Percentiles rank a stretch among this genome's conserved stretches.
These are phyloP conservation scores for Hyaena hyaena DNA, from an alignment of 2,113 vertebrate species.

Conservation along the genomic window DNA sequence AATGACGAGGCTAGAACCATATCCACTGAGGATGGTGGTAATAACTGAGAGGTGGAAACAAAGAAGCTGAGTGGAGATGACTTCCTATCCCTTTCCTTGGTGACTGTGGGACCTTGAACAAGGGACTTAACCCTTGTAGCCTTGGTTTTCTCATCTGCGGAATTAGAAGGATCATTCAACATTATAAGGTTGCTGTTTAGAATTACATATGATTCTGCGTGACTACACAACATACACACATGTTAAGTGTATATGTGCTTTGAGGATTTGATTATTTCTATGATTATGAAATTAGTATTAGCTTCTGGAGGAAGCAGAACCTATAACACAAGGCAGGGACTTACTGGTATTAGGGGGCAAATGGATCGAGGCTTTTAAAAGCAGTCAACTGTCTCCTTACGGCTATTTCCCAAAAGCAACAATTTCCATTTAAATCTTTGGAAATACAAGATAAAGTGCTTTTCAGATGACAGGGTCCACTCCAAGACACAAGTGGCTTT, in stretches of 20 bases:
- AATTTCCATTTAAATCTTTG: constrained; percentile 54
- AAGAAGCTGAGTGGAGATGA: neutral
- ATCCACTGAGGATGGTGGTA: neutral
- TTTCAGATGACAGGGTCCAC: constrained; percentile 50
- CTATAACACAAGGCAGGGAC: neutral
- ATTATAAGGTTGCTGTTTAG: neutral
- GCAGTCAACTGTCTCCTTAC: neutral
- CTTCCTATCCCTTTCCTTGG: neutral
- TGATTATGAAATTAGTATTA: neutral
- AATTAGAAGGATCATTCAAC: neutral
- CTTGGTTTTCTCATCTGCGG: neutral
- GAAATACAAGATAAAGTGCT: constrained; percentile 53
- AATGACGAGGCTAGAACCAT: neutral
- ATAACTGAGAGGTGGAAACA: neutral
- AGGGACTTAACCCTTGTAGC: neutral
- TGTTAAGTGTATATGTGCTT: neutral
- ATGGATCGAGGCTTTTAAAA: constrained; percentile 25
- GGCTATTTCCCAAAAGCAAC: constrained; percentile 58
- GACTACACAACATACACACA: neutral
- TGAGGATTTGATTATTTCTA: constrained; percentile 32
- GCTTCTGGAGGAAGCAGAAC: neutral
- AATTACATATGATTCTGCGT: neutral
- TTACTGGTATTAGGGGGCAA: neutral
- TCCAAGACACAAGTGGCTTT: constrained; percentile 60
- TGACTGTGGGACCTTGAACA: neutral